phyloP scores from a whole-genome alignment of 2,113 vertebrate species.

The Cryptotis parvus region DNA sequence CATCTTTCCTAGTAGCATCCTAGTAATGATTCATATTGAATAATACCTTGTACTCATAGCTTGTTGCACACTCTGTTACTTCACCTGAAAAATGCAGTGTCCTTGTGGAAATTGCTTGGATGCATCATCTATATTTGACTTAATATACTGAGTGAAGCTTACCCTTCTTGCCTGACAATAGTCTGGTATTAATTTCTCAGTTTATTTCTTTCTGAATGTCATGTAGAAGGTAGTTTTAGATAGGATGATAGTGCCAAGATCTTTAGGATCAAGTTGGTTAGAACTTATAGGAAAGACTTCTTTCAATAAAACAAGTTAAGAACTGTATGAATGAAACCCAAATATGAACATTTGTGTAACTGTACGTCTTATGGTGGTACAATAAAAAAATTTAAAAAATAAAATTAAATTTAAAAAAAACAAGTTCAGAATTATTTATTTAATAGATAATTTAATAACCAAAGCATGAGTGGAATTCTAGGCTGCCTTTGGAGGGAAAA shows the following conservation, averaged over 20 bases:
- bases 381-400: too few species aligned
- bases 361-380: too few species aligned
- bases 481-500: background rate
- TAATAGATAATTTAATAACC: conserved; percentile 14
- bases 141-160: background rate
- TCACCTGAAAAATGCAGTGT: background rate
- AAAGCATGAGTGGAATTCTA: background rate
- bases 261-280: background rate
- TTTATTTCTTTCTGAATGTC: conserved; percentile 33
- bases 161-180: conserved; percentile 20
- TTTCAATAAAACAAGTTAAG: conserved; percentile 2
- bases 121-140: too few species aligned
- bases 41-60: background rate
- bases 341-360: too few species aligned
- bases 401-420: too few species aligned
- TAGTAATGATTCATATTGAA: background rate
- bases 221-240: background rate
- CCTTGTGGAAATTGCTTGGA: too few species aligned
- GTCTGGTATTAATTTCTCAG: background rate
- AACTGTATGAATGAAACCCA: too few species aligned
- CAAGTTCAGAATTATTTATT: too few species aligned
- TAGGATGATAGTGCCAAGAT: background rate
- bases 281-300: background rate
- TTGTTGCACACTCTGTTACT: background rate
- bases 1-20: background rate